Percentiles rank a stretch among this genome's conserved stretches.
Conservation (phyloP, 2,113 vertebrate genomes). For the Macrotis lagotis region DNA sequence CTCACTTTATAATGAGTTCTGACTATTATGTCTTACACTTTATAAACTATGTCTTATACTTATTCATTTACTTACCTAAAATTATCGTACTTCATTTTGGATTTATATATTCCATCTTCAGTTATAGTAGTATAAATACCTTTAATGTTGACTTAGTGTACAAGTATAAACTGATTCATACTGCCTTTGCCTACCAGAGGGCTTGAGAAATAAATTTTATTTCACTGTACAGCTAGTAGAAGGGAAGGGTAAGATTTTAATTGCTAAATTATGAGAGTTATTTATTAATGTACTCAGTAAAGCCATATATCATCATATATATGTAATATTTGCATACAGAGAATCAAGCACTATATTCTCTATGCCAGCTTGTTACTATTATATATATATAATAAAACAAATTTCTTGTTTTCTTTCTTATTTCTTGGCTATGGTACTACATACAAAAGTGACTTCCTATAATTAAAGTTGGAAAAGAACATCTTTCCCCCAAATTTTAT, state of each 20-base stretch:
- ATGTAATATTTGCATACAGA: not conserved
- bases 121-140: not conserved
- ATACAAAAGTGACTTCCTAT: not conserved
- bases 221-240: not conserved
- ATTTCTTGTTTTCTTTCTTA: not conserved
- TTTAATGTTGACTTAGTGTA: not conserved
- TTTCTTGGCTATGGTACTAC: not conserved
- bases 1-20: not conserved
- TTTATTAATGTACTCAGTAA: conserved; percentile 9
- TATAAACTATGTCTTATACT: not conserved
- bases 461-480: not conserved
- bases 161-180: not conserved
- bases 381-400: not conserved
- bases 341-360: not conserved
- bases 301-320: not conserved
- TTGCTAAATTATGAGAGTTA: conserved; percentile 1
- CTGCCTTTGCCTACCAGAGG: not conserved
- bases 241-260: not conserved
- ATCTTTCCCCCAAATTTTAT: not conserved
- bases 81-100: not conserved
- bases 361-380: not conserved
- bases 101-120: not conserved
- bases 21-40: not conserved
- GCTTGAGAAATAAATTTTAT: conserved; percentile 7
- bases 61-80: conserved; percentile 4